Percentiles rank a stretch among this genome's conserved stretches.
These are phyloP conservation scores for Columba janthina DNA, from an alignment of 2,113 vertebrate species.

Conservation along the genomic window DNA sequence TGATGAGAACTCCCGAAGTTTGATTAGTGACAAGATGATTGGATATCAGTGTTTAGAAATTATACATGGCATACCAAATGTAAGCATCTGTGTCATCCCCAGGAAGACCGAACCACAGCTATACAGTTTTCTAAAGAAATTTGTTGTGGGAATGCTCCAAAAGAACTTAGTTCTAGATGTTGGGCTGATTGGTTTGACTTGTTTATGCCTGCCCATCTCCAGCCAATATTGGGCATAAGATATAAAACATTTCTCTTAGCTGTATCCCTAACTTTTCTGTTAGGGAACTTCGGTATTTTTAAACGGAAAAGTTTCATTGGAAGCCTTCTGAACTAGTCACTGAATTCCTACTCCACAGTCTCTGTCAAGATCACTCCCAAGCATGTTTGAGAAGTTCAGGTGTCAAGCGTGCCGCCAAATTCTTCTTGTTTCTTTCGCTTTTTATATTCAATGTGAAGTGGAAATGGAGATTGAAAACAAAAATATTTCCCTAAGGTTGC, in stretches of 20 bases:
- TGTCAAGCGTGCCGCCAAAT: not conserved
- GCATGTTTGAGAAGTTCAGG: not conserved
- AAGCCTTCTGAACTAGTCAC: not conserved
- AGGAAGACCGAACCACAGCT: not conserved
- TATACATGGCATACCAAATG: not conserved
- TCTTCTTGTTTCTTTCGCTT: not conserved
- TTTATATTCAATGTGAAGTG: not conserved
- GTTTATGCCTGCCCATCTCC: not conserved
- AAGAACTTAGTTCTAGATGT: not conserved
- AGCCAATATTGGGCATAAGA: not conserved
- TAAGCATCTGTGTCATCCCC: not conserved
- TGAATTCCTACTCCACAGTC: not conserved
- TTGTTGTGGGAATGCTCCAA: not conserved
- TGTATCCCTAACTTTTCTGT: not conserved
- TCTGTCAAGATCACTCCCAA: not conserved
- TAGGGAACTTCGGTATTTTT: not conserved
- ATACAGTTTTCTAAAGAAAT: not conserved
- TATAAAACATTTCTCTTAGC: not conserved
- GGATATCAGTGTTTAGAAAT: not conserved
- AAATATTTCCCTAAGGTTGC: not conserved
- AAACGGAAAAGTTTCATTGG: not conserved
- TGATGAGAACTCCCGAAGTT: not conserved
- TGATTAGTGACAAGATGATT: not conserved
- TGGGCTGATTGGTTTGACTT: not conserved
- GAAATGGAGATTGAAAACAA: not conserved